Base-by-base conservation (phyloP, 2,797 vertebrate genomes). In the Remorina albescens region DNA sequence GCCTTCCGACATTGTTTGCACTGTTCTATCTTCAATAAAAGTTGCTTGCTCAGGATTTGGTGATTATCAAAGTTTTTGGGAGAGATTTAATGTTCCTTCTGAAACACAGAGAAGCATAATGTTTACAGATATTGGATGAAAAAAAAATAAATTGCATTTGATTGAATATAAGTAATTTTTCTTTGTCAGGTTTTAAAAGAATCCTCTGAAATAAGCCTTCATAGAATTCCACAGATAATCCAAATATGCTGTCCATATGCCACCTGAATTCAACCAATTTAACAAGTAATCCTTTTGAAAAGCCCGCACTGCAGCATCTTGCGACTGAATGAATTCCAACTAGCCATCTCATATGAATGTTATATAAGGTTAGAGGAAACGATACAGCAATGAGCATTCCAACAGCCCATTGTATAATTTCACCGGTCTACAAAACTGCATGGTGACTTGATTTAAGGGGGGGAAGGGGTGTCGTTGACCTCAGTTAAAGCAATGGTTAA, bases 131-230 rank as follows among this genome's bases (percentile, higher is more conserved):
- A 50, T 56, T 36, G 4, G 3, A 19, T 36, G 19, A 53, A 56
- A 62, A 2, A 54, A 71, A 65, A 15, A 19, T n/a, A 32, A 8
- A 12, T 10, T 23, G 30, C 25, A 34, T 61, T 41, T 69, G 39
- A 76, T 41, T 62, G 15, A 18, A 66, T 30, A 30, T n/a, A 44
- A 44, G 64, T 8, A 10, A n/a, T 69, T 60, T 56, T 25, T 21
- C 10, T n/a, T 6, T 4, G 2, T 41, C 23, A 21, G 39, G 42
- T 34, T 64, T 74, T 16, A 8, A 49, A 13, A 46, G 18, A 41
- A 66, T 47, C 11, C 5, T 26, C n/a, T 25, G n/a, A 23, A 34
- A n/a, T 42, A 47, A 42, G 19, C 28, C 6, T 30, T 34, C 36
- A 13, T 39, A 32, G 44, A 65, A 64, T 71, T 54, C 8, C 5